phyloP scores from a whole-genome alignment of 2,888 invertebrate species.

The Stenchaetothrips biformis region DNA sequence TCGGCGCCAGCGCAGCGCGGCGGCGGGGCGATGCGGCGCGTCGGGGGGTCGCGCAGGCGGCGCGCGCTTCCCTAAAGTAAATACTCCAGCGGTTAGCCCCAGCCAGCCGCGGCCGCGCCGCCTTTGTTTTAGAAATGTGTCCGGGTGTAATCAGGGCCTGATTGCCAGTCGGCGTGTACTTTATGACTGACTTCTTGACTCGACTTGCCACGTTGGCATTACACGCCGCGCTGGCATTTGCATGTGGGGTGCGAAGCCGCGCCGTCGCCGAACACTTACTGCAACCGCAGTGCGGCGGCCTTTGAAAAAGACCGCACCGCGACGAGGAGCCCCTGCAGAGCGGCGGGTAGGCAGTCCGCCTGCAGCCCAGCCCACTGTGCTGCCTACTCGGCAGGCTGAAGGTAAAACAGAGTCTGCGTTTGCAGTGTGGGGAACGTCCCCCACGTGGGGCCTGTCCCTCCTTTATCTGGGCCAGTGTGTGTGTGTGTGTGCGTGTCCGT shows the following conservation, averaged over 20 bases:
- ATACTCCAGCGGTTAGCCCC: background rate
- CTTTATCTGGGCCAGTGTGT: background rate
- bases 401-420: background rate
- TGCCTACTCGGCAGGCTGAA: background rate
- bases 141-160: constrained; percentile 19
- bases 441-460: background rate
- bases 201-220: background rate
- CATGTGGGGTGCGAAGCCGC: background rate
- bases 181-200: background rate
- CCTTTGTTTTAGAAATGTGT: constrained; percentile 6
- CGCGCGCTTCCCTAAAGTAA: background rate
- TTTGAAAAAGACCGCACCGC: background rate
- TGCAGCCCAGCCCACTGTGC: background rate
- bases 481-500: background rate
- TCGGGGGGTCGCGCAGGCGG: background rate
- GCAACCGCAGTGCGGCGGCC: background rate
- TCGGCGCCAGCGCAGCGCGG: background rate
- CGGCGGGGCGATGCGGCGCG: no score
- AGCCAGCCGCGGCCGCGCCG: background rate
- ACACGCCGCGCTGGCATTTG: background rate
- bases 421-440: background rate
- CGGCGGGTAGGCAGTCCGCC: background rate
- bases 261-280: background rate
- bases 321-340: background rate
- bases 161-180: background rate